Conservation (phyloP, 2,888 invertebrate species). For the Galerucella nymphaeae region DNA sequence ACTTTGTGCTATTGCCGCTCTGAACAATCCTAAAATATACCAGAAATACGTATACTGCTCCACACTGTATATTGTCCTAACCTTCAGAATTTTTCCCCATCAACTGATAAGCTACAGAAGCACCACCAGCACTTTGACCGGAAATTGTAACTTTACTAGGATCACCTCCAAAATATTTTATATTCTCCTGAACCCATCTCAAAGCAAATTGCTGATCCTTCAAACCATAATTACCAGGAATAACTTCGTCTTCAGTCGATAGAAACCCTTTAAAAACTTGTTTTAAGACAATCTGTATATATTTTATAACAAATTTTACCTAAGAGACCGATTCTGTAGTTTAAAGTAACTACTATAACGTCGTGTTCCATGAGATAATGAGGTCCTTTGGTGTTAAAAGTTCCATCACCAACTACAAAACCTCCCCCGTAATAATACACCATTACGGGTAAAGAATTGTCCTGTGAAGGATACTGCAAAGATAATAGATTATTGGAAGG, state of each 20-base stretch:
- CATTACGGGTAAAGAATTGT: constrained; percentile 57
- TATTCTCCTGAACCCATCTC: constrained; percentile 40
- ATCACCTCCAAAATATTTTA: constrained; percentile 38
- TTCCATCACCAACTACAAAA: constrained; percentile 57
- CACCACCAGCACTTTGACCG: constrained; percentile 34
- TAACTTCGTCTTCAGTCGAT: constrained; percentile 41
- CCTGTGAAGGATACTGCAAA: constrained; percentile 27
- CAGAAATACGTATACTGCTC: constrained; percentile 8
- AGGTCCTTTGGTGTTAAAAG: constrained; percentile 54
- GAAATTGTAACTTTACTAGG: constrained; percentile 33
- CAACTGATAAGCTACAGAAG: constrained; percentile 33
- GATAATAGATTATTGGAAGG: neutral
- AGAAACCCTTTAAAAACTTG: constrained; percentile 41
- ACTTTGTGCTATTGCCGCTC: constrained; percentile 48
- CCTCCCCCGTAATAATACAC: constrained; percentile 63
- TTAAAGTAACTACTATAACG: constrained; percentile 52
- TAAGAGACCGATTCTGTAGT: constrained; percentile 52
- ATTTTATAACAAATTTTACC: constrained; percentile 36
- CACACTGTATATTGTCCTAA: too few relatives aligned
- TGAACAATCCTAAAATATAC: constrained; percentile 41
- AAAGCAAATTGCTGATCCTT: constrained; percentile 47
- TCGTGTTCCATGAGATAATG: constrained; percentile 58
- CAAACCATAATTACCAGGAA: constrained; percentile 47
- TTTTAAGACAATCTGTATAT: neutral
- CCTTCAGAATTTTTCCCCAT: constrained; percentile 30